Evolutionary conservation across 1,140 invertebrate species (phyloP), one percentile per base, ranked within the genome.

Genomic region (Drosophila nebulosa): DNA sequence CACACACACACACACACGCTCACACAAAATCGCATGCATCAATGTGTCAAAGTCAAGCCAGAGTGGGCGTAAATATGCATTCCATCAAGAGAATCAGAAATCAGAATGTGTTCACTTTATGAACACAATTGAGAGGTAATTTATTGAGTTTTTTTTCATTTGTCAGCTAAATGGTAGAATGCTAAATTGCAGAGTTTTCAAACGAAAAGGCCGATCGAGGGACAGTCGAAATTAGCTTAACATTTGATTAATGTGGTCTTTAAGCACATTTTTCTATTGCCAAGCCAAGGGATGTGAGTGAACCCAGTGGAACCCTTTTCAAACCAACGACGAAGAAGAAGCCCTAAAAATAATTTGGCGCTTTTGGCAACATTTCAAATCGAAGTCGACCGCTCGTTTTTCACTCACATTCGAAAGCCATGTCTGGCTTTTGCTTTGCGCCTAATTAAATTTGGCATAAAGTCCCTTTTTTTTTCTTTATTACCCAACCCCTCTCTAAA

Each of bases 401-500:
- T 86, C 83, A 86, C 81, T 81, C 64, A 65, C 58, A 68, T 62
- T 62, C 46, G 42, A 22, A 24, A 24, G 27, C 16, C 60, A 61
- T 65, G 64, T 75, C 60, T 61, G 59, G 74, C 66, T 75, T 52
- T 61, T 57, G 70, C 68, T 89, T 88, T 89, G 83, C 83, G 83
- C 83, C 83, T 89, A 88, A 88, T 88, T 88, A 88, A 88, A 88
- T 88, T 88, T 88, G 83, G 79, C 84, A 89, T 89, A 75, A 88
- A 89, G 84, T 88, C 79, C 84, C 76, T 88, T 88, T 86, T 66
- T 53, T 72, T 88, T 80, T 78, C 57, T 69, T 51, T 64, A 67
- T 62, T 61, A 55, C 59, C 76, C 57, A 36, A 35, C 35, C 56
- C 35, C 22, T 55, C 60, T 46, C 24, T 4, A 24, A 18, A 42